Evolutionary conservation across 2,113 vertebrate genomes (phyloP).

Genomic region (Callionymus lyra): DNA sequence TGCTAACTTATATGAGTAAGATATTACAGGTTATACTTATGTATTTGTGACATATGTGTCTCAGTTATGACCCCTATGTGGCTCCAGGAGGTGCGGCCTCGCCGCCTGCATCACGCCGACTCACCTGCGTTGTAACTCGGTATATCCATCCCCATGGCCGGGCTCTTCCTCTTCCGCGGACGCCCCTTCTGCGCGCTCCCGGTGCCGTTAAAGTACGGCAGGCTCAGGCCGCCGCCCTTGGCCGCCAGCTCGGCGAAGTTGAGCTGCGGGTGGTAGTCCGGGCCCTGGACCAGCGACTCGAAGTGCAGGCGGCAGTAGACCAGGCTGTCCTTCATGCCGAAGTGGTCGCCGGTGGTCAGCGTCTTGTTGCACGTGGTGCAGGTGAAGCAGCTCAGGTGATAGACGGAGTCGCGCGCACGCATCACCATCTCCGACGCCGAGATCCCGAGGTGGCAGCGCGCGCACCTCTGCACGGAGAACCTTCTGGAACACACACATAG

Average conservation of each 20-base stretch:
- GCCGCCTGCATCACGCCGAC: slow-evolving; percentile 14
- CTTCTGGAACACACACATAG: slow-evolving; percentile 81
- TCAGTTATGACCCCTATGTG: no score
- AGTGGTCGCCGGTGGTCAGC: slow-evolving; percentile 94
- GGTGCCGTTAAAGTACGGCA: slow-evolving; percentile 95
- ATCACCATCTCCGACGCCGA: slow-evolving; percentile 99
- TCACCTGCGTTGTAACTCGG: slow-evolving; percentile 91
- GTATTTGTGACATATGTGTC: no score
- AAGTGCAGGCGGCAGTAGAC: slow-evolving; percentile 97
- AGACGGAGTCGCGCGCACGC: slow-evolving; percentile 96
- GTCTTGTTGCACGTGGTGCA: slow-evolving; percentile 98
- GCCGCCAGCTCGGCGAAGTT: slow-evolving; percentile 95
- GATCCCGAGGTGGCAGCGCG: slow-evolving; percentile 99
- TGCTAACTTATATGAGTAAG: no score
- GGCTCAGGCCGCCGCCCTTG: slow-evolving; percentile 79
- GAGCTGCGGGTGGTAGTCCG: slow-evolving; percentile 83
- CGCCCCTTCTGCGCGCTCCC: slow-evolving; percentile 94
- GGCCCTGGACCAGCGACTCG: slow-evolving; percentile 88
- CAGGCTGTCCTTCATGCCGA: slow-evolving; percentile 97
- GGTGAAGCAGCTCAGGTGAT: slow-evolving; percentile 97
- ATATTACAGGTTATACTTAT: no score
- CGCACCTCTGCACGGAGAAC: slow-evolving; percentile 99
- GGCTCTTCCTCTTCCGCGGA: slow-evolving; percentile 93
- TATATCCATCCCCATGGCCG: slow-evolving; percentile 91
- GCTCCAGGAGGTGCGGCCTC: background rate